phyloP scores from a whole-genome alignment of 2,888 invertebrate species.

The Apamea anceps region DNA sequence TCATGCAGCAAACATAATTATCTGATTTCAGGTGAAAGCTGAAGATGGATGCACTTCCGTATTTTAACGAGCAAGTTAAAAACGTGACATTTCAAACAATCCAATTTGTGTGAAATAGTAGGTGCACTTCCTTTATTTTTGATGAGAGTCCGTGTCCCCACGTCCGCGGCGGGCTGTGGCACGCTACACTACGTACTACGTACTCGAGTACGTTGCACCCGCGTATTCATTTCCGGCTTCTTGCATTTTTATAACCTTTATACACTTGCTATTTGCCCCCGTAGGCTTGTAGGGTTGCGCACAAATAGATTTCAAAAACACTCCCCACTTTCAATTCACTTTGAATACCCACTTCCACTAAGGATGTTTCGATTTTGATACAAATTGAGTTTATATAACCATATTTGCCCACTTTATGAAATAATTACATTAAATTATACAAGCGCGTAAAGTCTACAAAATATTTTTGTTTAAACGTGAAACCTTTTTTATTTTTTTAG shows the following conservation, averaged over 20 bases:
- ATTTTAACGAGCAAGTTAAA: constrained; percentile 45
- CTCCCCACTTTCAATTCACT: constrained; percentile 51
- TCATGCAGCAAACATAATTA: constrained; percentile 2
- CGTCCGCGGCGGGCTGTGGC: constrained; percentile 41
- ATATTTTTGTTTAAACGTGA: constrained; percentile 48
- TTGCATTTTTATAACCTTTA: constrained; percentile 86
- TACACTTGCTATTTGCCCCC: constrained; percentile 76
- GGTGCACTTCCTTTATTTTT: constrained; percentile 61
- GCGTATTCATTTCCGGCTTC: constrained; percentile 86
- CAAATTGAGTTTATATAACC: constrained; percentile 50
- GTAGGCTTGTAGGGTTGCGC: constrained; percentile 75
- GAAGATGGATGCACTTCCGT: constrained; percentile 41
- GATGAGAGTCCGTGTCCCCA: constrained; percentile 61
- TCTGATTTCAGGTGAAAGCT: constrained; percentile 14
- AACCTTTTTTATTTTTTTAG: constrained; percentile 52
- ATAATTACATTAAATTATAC: constrained; percentile 56
- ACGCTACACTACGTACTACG: constrained; percentile 47
- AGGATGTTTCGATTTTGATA: constrained; percentile 59
- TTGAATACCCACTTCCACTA: constrained; percentile 46
- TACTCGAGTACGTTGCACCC: constrained; percentile 70
- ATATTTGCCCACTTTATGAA: constrained; percentile 49
- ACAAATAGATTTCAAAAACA: constrained; percentile 52
- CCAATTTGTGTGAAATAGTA: constrained; percentile 64
- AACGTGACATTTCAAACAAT: constrained; percentile 58
- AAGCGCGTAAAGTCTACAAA: constrained; percentile 43